Evolutionary conservation across 2,888 invertebrate genomes (phyloP), one percentile per base, ranked within the genome.

Genomic region (Hyalella azteca): DNA sequence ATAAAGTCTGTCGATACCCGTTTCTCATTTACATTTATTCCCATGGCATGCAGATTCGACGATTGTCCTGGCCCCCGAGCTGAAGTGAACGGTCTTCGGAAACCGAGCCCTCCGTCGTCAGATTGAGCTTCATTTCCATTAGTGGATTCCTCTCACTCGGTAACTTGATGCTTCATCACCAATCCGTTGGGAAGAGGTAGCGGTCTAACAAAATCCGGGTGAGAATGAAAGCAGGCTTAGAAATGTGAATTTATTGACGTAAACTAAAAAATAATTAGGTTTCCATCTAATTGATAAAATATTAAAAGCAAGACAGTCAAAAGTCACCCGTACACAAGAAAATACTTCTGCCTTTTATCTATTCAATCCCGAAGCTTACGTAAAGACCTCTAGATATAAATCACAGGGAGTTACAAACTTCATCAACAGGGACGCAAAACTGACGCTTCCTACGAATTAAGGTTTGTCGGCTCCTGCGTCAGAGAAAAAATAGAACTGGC

Each of bases 201-300:
- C n/a, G n/a, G n/a, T n/a, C n/a, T n/a, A n/a, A n/a, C n/a, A n/a
- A n/a, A n/a, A n/a, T n/a, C n/a, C n/a, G n/a, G n/a, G n/a, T n/a
- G n/a, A n/a, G n/a, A n/a, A n/a, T n/a, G n/a, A n/a, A n/a, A n/a
- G n/a, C n/a, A n/a, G n/a, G n/a, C n/a, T n/a, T 66, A 66, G 36
- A 66, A 66, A 66, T 36, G 66, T 32, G 66, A 66, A 66, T 66
- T 66, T 66, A 66, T 66, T 66, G 66, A 36, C 19, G 66, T 36
- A 15, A 66, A 66, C 66, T 66, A 66, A 66, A 66, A 66, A 66
- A 66, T 66, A 66, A 66, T 36, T 66, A 66, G 66, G 66, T 15
- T 15, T 66, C 36, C 11, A 66, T 13, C 66, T 66, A 66, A 66
- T 36, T 66, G 39, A 66, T 66, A 66, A 66, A 66, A 66, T 66